Evolutionary conservation across 2,888 invertebrate species (phyloP), one percentile per base, ranked within the genome.

Genomic region (Podabrus alpinus): DNA sequence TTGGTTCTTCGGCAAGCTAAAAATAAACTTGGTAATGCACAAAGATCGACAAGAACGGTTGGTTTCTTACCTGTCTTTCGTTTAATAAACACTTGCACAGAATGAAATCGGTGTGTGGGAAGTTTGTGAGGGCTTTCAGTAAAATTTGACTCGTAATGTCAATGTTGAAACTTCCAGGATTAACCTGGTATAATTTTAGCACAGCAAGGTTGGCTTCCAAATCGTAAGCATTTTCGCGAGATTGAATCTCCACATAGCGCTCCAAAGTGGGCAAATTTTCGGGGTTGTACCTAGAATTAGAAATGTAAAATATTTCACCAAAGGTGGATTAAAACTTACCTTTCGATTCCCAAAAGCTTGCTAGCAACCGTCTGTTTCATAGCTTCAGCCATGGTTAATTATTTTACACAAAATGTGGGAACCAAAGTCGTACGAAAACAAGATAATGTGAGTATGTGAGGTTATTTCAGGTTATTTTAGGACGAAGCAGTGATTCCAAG

Each of bases 71-170:
- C 85, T 91, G 91, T 82, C 91, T 90, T 74, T 96, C 95, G 79
- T 95, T 94, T 75, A 99, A 90, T 72, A 99, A 91, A 87, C 98
- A 99, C 88, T 99, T 99, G 89, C 99, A 99, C 79, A 99, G 90
- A 66, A 97, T 97, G 85, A 99, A 98, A 88, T 99, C 99, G 9
- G 98, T 96, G 85, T 98, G 97, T 0, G 99, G 99, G 81, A 99
- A 92, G 87, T 98, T 98, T 10, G 99, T 98, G 61, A 99, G 89
- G 1, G 98, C 97, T 87, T 99, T 99, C 80, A 99, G 87, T 64
- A 99, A 89, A 83, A 99, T 97, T 84, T 95, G 94, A 80, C 94
- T 93, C 2, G 97, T 95, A 59, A 98, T 93, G 72, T 94, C 93
- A 66, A 92, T 89, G 84, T 97, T 95, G 84, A 96, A 95, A 83